Evolutionary conservation across 1,140 invertebrate species (phyloP), one percentile per base, ranked within the genome.

Genomic region (Drosophila pseudoananassae): DNA sequence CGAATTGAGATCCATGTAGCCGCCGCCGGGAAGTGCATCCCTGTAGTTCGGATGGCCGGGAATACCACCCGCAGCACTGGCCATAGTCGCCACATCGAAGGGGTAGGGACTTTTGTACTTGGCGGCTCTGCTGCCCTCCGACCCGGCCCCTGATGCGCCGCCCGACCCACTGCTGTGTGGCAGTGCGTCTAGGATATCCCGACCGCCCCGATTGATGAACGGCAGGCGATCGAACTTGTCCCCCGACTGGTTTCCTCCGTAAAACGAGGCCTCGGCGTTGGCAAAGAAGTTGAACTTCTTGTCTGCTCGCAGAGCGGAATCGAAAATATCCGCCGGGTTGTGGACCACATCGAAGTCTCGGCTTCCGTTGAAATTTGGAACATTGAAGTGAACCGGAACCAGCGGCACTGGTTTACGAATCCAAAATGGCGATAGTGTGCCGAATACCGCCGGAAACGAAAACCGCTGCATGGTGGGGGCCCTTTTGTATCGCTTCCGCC

Each of bases 401-500:
- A 93, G 90, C 29, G 93, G 93, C 25, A 93, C 93, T 1, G 93
- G 93, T 47, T 93, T 93, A 33, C 93, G 92, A 49, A 93, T 92
- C 72, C 92, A 92, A 25, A 93, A 92, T 2, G 91, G 90, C 76
- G 93, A 90, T 14, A 92, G 60, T 45, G 92, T 84, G 40, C 92
- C 70, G 79, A 91, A 89, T 4, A 92, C 69, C 76, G 92, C 52
- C 40, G 91, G 81, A 92, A 93, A 78, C n/a, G 91, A 91, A 91
- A 89, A 65, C 45, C 90, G 65, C 71, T 92, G 80, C 91, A 92
- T 89, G 69, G 93, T 77, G 68, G 92, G 94, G 7, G 97, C 96
- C 47, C 98, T 93, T 92, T 99, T 99, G 93, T 98, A 99, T 20
- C 99, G 94, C 92, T 99, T 99, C 54, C 99, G 92, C 15, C 99